phyloP scores from a whole-genome alignment of 2,888 invertebrate genomes.

The Drosophila dives region DNA sequence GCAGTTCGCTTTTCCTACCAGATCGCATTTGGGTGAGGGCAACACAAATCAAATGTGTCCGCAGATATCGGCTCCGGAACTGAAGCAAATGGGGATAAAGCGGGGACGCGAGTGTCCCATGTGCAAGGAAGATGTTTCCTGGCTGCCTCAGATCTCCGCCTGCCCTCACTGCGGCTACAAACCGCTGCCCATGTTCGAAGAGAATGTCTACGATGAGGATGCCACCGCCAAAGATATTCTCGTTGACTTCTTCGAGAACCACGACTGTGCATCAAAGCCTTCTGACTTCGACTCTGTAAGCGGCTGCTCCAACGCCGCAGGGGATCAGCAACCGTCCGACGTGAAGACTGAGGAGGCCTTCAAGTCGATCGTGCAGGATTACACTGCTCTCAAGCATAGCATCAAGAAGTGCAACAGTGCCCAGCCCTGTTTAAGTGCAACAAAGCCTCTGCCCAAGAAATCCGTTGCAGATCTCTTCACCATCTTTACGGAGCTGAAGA shows the following conservation, averaged over 20 bases:
- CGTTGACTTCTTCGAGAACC: constrained; percentile 62
- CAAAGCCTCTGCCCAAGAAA: constrained; percentile 4
- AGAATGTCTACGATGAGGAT: constrained; percentile 74
- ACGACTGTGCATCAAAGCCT: constrained; percentile 12
- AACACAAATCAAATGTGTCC: constrained; percentile 45
- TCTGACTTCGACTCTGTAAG: constrained; percentile 1
- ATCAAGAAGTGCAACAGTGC: constrained; percentile 38
- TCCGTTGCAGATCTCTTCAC: constrained; percentile 65
- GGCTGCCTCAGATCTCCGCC: constrained; percentile 85
- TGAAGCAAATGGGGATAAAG: constrained; percentile 51
- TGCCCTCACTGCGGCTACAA: constrained; percentile 83
- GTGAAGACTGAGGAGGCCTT: constrained; percentile 54
- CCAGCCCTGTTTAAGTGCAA: neutral
- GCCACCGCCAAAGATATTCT: constrained; percentile 80
- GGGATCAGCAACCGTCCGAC: constrained; percentile 17
- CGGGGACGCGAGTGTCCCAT: constrained; percentile 66
- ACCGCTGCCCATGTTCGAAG: constrained; percentile 68
- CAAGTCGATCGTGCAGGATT: constrained; percentile 51
- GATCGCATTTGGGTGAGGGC: constrained; percentile 49
- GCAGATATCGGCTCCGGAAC: constrained; percentile 33
- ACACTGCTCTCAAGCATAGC: constrained; percentile 42
- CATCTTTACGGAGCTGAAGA: constrained; percentile 78
- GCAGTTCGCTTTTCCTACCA: constrained; percentile 38
- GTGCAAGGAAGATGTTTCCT: constrained; percentile 80
- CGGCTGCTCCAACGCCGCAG: constrained; percentile 23